Evolutionary conservation across 2,888 invertebrate species (phyloP).

Genomic region (Machimus atricapillus): DNA sequence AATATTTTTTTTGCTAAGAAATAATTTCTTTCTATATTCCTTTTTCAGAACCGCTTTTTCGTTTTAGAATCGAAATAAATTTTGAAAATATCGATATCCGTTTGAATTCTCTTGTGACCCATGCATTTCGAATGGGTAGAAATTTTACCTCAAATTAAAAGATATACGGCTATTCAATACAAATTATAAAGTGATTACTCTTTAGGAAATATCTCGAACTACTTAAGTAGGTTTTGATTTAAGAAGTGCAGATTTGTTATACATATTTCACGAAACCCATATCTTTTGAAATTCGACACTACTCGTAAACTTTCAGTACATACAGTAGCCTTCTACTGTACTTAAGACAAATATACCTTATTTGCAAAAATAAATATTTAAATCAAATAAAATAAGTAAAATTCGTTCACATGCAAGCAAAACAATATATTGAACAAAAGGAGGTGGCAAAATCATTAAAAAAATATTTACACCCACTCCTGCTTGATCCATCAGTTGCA

Average conservation of each 20-base stretch:
- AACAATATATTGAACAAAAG: slow-evolving; percentile 51
- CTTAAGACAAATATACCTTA: not conserved
- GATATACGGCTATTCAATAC: not conserved
- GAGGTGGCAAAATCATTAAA: slow-evolving; percentile 53
- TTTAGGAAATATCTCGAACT: not conserved
- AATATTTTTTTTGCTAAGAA: no score
- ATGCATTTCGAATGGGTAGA: no score
- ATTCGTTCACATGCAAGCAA: slow-evolving; percentile 26
- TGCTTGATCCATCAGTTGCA: slow-evolving; percentile 91
- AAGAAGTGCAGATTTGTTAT: not conserved
- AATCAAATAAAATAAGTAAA: not conserved
- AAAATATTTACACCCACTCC: slow-evolving; percentile 87
- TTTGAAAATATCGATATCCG: no score
- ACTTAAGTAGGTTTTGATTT: not conserved
- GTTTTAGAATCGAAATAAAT: no score
- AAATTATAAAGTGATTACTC: no score
- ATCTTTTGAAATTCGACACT: not conserved
- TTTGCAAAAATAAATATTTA: not conserved
- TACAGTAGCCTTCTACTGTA: not conserved
- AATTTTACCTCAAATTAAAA: not conserved
- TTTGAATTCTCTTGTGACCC: no score
- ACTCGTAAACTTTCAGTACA: not conserved
- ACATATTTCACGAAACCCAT: not conserved
- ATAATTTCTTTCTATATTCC: no score
- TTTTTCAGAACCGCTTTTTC: no score